Conservation (phyloP, 2,797 vertebrate species). For the Sitta carolinensis region DNA sequence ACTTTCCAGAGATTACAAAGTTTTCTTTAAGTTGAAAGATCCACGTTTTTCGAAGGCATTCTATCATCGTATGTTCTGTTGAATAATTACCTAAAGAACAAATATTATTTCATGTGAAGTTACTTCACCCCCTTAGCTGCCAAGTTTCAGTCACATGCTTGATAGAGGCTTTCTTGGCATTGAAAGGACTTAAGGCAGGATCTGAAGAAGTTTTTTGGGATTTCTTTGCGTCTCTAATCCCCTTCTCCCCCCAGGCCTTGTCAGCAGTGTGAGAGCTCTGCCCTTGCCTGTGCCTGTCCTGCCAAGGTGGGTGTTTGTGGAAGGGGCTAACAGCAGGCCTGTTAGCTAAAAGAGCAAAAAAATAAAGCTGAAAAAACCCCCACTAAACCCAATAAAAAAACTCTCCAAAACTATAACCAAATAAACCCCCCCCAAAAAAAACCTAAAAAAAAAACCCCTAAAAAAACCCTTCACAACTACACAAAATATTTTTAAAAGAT, state of each 20-base stretch:
- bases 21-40: background rate
- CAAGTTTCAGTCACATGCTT: constrained; percentile 61
- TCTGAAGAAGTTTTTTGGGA: constrained; percentile 23
- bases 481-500: too few species aligned
- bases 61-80: background rate
- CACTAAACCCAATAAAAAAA: too few species aligned
- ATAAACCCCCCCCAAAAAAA: too few species aligned
- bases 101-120: constrained; percentile 24
- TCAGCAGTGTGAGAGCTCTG: background rate
- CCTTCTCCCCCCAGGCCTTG: background rate
- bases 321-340: too few species aligned
- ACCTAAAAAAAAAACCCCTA: too few species aligned
- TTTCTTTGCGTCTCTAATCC: constrained; percentile 19
- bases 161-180: background rate
- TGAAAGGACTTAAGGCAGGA: background rate
- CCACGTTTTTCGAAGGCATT: background rate
- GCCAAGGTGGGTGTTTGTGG: background rate
- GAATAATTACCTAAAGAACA: constrained; percentile 57
- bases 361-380: too few species aligned
- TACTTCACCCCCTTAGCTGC: constrained; percentile 29
- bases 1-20: background rate
- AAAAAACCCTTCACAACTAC: too few species aligned
- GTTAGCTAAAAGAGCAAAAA: too few species aligned
- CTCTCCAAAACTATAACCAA: too few species aligned
- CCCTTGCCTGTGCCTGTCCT: background rate